Evolutionary conservation across 2,113 vertebrate species (phyloP).

Genomic region (Vombatus ursinus): DNA sequence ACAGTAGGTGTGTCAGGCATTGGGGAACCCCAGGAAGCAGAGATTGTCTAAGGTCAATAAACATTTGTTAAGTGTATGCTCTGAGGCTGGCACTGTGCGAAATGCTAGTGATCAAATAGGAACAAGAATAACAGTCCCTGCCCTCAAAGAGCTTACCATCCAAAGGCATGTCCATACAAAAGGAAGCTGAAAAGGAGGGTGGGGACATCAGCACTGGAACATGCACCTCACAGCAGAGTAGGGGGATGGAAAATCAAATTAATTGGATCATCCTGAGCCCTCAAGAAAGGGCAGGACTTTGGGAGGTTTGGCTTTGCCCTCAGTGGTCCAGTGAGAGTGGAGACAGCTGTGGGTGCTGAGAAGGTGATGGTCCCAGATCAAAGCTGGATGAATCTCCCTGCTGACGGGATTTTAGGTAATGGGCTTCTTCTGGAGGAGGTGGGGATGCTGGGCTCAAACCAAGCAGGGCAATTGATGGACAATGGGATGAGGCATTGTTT

Average conservation of each 20-base stretch:
- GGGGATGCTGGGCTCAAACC: neutral
- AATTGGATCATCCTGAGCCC: neutral
- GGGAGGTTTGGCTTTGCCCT: neutral
- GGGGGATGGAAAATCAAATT: neutral
- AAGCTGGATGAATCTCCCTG: neutral
- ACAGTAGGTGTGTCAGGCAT: slow-evolving; percentile 72
- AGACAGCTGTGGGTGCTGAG: neutral
- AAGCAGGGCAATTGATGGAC: too few relatives aligned
- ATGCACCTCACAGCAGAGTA: too few relatives aligned
- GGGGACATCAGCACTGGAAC: too few relatives aligned
- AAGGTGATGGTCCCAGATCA: too few relatives aligned
- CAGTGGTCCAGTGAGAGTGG: neutral
- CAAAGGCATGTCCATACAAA: neutral
- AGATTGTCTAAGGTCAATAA: slow-evolving; percentile 13
- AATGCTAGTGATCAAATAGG: too few relatives aligned
- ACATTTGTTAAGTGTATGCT: too few relatives aligned
- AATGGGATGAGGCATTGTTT: slow-evolving; percentile 57
- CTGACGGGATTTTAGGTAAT: neutral
- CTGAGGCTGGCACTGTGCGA: too few relatives aligned
- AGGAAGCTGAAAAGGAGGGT: neutral
- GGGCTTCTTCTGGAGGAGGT: neutral
- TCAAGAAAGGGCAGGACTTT: too few relatives aligned
- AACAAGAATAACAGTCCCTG: neutral
- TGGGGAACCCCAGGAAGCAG: slow-evolving; percentile 74
- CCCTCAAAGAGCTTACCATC: neutral